These are phyloP conservation scores for Copidosoma floridanum DNA, from an alignment of 1,140 invertebrate genomes.

Conservation along the genomic window DNA sequence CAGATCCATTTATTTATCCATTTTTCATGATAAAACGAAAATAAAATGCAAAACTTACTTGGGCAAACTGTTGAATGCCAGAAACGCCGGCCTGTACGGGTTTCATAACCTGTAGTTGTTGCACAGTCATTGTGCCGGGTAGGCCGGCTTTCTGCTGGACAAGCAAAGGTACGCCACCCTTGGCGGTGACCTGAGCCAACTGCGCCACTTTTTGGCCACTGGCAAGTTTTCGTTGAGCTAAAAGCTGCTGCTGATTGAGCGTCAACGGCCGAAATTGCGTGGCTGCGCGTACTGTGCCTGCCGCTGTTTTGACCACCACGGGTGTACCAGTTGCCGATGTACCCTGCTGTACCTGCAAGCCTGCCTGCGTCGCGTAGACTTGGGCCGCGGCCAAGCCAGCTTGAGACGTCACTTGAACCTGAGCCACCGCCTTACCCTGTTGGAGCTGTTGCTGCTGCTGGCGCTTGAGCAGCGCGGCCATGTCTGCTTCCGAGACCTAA, in stretches of 20 bases:
- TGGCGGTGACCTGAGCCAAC: constrained; percentile 57
- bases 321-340: constrained; percentile 47
- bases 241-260: constrained; percentile 67
- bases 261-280: constrained; percentile 69
- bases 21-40: constrained; percentile 19
- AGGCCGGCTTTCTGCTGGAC: constrained; percentile 66
- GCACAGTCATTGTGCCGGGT: constrained; percentile 67
- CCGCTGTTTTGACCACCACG: constrained; percentile 63
- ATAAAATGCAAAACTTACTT: constrained; percentile 42
- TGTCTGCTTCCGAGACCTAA: constrained; percentile 65
- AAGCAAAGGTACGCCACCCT: constrained; percentile 62
- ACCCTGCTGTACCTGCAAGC: constrained; percentile 54
- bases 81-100: constrained; percentile 58
- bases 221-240: constrained; percentile 63
- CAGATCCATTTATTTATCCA: no score
- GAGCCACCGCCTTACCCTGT: constrained; percentile 55
- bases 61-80: constrained; percentile 57
- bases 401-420: constrained; percentile 52
- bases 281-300: constrained; percentile 56
- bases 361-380: constrained; percentile 61
- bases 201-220: constrained; percentile 64
- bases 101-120: constrained; percentile 76
- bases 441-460: constrained; percentile 62
- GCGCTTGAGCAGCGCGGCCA: constrained; percentile 65
- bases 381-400: constrained; percentile 56